phyloP scores from a whole-genome alignment of 1,140 invertebrate species.

The Euglossa dilemma region DNA sequence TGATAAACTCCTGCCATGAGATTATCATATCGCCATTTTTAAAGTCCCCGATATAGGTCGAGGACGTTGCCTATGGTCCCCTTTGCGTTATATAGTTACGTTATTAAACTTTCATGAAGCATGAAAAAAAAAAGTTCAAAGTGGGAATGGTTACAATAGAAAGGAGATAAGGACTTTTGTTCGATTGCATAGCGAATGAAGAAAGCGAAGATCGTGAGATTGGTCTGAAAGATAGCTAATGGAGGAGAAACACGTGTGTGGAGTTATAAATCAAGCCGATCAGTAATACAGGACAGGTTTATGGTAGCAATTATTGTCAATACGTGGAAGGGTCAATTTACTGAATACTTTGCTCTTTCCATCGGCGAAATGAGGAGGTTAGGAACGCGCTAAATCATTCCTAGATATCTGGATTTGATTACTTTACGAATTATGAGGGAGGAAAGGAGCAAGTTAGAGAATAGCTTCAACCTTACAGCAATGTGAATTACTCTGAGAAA shows the following conservation, averaged over 20 bases:
- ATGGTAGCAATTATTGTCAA: slow-evolving; percentile 4
- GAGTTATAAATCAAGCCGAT: not conserved
- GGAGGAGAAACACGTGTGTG: not conserved
- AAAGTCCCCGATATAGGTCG: slow-evolving; percentile 10
- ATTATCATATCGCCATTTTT: slow-evolving; percentile 7
- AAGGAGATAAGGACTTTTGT: not conserved
- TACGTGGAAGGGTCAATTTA: not conserved
- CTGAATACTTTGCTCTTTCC: not conserved
- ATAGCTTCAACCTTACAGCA: not conserved
- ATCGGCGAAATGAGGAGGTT: not conserved
- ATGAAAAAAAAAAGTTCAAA: too few species aligned
- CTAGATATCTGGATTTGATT: not conserved
- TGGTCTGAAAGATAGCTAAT: not conserved
- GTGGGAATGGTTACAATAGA: too few species aligned
- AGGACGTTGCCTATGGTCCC: not conserved
- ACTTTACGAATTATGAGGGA: not conserved
- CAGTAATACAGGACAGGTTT: slow-evolving; percentile 7
- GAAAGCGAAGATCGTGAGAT: not conserved
- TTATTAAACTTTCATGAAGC: not conserved
- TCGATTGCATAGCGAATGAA: not conserved
- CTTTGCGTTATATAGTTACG: too few species aligned
- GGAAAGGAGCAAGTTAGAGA: not conserved
- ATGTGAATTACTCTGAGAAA: not conserved
- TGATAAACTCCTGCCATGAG: not conserved
- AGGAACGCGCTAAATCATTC: not conserved